Base-by-base conservation (phyloP, 2,113 vertebrate genomes). In the Xiphophorus hellerii region DNA sequence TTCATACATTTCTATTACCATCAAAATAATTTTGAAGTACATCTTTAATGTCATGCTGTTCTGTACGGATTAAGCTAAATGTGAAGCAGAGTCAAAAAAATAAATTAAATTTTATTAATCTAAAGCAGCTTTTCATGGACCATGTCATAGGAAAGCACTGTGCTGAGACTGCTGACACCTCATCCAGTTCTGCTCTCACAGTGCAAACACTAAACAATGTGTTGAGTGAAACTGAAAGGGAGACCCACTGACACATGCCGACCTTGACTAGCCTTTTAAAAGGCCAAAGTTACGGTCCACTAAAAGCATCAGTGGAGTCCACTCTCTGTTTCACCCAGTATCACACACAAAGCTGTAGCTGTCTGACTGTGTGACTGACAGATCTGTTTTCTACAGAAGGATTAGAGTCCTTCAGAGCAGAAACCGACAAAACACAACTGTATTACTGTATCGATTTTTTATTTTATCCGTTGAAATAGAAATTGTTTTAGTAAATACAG, bases 211-310 rank as follows among this genome's bases (percentile, higher is more conserved):
- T 63, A 61, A 30, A 74, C 27, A 30, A 48, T 35, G 72, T 10
- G 62, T 30, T 63, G 17, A 11, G 30, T 10, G 60, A 51, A 60
- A 62, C 39, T 37, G 60, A 68, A 35, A 74, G 29, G 28, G 27
- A 29, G 15, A 71, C 2, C 2, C 5, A 10, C 20, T 61, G 67
- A 81, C 44, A n/a, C 68, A 77, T 15, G 10, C 5, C 63, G 77
- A 89, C 83, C 81, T 86, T 78, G 72, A 69, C 69, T 13, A 20
- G 22, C 37, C 61, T 70, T 22, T 42, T 69, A n/a, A 82, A 74
- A 71, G 70, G 60, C 69, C 76, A 64, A 68, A 77, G 84, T 82
- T 78, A 76, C 6, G 25, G 37, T 44, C 68, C 5, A 76, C 73
- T 78, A 73, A 78, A 85, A 73, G 48, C 42, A 39, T 69, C 20